These are phyloP conservation scores for Craniophora ligustri DNA, from an alignment of 2,888 invertebrate genomes.

Conservation along the genomic window DNA sequence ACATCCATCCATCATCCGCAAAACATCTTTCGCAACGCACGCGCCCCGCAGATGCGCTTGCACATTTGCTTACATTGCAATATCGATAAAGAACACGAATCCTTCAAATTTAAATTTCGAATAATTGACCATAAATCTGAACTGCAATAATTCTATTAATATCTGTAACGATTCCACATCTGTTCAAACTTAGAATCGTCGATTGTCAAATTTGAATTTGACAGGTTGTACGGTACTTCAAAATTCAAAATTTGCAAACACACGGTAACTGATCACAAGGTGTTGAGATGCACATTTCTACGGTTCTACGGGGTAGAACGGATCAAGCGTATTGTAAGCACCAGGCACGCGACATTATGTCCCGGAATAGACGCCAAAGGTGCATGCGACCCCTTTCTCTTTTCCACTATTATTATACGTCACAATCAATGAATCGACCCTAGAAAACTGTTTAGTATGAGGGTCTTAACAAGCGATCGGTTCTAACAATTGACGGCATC, in stretches of 20 bases:
- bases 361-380: conserved; percentile 70
- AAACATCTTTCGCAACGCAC: conserved; percentile 79
- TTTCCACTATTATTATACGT: conserved; percentile 67
- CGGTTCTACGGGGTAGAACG: conserved; percentile 29
- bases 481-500: conserved; percentile 55
- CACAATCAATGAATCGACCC: conserved; percentile 68
- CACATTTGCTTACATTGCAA: conserved; percentile 57
- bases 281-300: conserved; percentile 58
- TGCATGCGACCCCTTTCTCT: conserved; percentile 81
- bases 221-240: neutral
- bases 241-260: conserved; percentile 7
- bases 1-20: conserved; percentile 70
- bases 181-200: conserved; percentile 33
- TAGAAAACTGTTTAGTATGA: conserved; percentile 64
- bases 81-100: conserved; percentile 43
- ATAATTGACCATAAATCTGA: conserved; percentile 52
- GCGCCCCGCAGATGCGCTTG: conserved; percentile 74
- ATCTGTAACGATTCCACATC: conserved; percentile 59
- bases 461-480: conserved; percentile 70
- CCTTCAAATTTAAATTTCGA: conserved; percentile 19
- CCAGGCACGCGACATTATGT: conserved; percentile 77
- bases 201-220: neutral
- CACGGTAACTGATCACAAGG: conserved; percentile 51
- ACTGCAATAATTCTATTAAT: conserved; percentile 30
- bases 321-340: conserved; percentile 51